These are phyloP conservation scores for Spermophilus dauricus DNA, from an alignment of 2,113 vertebrate species.

Conservation along the genomic window DNA sequence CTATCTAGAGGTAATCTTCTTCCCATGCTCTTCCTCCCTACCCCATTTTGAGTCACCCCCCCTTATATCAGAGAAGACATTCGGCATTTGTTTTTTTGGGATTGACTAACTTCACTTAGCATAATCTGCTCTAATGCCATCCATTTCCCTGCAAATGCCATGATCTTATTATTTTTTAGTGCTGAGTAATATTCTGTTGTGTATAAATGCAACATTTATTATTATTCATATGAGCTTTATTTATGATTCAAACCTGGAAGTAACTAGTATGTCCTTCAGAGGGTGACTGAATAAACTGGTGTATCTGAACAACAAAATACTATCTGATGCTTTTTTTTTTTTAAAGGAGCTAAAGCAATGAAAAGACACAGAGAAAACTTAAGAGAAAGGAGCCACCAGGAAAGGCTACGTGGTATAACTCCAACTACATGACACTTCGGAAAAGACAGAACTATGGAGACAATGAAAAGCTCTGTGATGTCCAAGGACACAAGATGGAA, in stretches of 20 bases:
- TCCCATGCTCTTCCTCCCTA: too few species aligned
- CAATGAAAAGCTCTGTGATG: background rate
- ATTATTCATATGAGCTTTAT: background rate
- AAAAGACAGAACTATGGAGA: background rate
- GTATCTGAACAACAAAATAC: background rate
- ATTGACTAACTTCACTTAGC: too few species aligned
- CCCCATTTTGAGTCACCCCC: too few species aligned
- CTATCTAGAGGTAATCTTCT: too few species aligned
- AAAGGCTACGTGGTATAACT: background rate
- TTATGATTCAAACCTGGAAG: background rate
- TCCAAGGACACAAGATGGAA: background rate
- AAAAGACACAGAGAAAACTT: background rate
- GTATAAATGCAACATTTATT: background rate
- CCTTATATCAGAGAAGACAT: too few species aligned
- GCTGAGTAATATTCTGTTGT: too few species aligned
- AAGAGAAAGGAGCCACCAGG: background rate
- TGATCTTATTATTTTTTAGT: too few species aligned
- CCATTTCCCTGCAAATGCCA: too few species aligned
- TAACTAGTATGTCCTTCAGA: background rate
- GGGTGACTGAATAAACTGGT: background rate
- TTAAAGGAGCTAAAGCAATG: background rate
- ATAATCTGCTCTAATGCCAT: too few species aligned
- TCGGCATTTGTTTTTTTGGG: too few species aligned
- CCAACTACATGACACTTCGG: background rate
- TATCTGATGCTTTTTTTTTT: background rate